Conservation (phyloP, 1,140 invertebrate genomes). For the Chrysomallon squamiferum region DNA sequence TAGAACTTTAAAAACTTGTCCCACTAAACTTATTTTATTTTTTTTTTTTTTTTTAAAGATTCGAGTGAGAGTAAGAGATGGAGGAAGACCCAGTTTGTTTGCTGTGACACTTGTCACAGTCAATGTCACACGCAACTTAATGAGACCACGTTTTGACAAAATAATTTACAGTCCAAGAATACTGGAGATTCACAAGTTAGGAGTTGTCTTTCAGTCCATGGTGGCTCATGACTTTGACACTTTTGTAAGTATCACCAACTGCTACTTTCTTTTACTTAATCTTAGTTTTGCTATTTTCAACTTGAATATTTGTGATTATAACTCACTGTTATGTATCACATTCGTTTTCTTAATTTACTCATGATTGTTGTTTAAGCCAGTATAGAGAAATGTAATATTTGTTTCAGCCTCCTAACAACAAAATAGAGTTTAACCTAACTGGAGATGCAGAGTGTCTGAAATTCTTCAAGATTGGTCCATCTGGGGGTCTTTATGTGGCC, state of each 20-base stretch:
- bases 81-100: constrained; percentile 59
- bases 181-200: constrained; percentile 21
- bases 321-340: neutral
- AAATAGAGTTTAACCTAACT: constrained; percentile 6
- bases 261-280: no score
- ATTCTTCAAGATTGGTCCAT: constrained; percentile 23
- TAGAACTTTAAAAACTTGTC: no score
- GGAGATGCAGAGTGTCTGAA: constrained; percentile 13
- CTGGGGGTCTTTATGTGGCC: constrained; percentile 19
- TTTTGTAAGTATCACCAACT: constrained; percentile 18
- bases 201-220: constrained; percentile 9
- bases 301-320: neutral
- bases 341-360: no score
- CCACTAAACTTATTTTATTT: no score
- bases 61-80: constrained; percentile 24
- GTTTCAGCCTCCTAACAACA: constrained; percentile 16
- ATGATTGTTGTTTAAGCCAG: no score
- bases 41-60: constrained; percentile 24
- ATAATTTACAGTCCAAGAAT: constrained; percentile 16
- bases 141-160: constrained; percentile 16
- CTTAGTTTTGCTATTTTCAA: neutral
- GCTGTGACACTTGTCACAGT: constrained; percentile 72
- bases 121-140: constrained; percentile 31
- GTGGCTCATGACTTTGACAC: constrained; percentile 25
- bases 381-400: no score